Evolutionary conservation across 2,113 vertebrate genomes (phyloP).

Genomic region (Cathartes aura): DNA sequence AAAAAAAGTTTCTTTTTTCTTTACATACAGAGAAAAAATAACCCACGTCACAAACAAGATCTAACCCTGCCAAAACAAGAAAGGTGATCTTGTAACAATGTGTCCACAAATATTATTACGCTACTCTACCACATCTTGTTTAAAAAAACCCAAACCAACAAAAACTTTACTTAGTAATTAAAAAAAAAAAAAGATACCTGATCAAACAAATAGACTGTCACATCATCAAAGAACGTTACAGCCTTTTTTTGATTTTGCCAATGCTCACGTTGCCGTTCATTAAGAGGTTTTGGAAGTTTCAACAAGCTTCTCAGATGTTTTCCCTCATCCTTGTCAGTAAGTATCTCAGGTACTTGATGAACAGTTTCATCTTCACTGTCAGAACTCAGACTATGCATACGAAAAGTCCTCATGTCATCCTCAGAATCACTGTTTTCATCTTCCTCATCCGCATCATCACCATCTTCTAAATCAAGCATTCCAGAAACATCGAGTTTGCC

Average conservation of each 20-base stretch:
- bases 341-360: slow-evolving; percentile 85
- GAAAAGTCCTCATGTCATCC: slow-evolving; percentile 88
- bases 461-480: slow-evolving; percentile 83
- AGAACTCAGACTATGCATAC: slow-evolving; percentile 87
- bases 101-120: not conserved
- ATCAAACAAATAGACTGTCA: slow-evolving; percentile 96
- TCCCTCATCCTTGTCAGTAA: slow-evolving; percentile 82
- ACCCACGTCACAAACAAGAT: not conserved
- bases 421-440: slow-evolving; percentile 98
- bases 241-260: slow-evolving; percentile 80
- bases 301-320: slow-evolving; percentile 88
- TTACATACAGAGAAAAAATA: not conserved
- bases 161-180: not conserved
- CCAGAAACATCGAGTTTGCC: slow-evolving; percentile 77
- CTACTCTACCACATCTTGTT: not conserved
- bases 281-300: slow-evolving; percentile 71
- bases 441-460: slow-evolving; percentile 87
- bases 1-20: not conserved
- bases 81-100: not conserved
- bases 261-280: not conserved
- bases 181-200: slow-evolving; percentile 80
- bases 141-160: not conserved
- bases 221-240: slow-evolving; percentile 94
- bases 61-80: not conserved
- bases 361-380: slow-evolving; percentile 92